phyloP scores from a whole-genome alignment of 2,113 vertebrate species.

The Noturus placidus region DNA sequence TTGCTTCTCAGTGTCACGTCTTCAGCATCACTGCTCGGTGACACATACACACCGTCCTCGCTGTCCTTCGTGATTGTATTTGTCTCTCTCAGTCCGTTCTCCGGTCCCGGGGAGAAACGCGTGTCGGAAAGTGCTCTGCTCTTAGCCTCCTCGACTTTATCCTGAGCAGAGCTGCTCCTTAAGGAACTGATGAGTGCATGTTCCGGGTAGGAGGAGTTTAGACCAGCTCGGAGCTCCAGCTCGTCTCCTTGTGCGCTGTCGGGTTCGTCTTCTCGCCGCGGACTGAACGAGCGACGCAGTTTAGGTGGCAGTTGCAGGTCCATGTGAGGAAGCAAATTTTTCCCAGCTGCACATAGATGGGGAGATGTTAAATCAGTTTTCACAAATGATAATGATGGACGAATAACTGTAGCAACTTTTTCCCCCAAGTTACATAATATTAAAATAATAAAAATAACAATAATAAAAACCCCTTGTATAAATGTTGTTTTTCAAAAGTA shows the following conservation, averaged over 20 bases:
- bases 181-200: slow-evolving; percentile 20
- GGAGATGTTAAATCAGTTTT: neutral
- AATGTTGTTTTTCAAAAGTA: neutral
- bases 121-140: slow-evolving; percentile 67
- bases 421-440: neutral
- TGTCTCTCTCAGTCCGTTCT: slow-evolving; percentile 71
- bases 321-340: slow-evolving; percentile 36
- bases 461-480: too few relatives aligned
- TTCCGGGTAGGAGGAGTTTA: slow-evolving; percentile 3
- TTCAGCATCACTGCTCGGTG: slow-evolving; percentile 84
- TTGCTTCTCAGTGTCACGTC: slow-evolving; percentile 85
- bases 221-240: slow-evolving; percentile 38
- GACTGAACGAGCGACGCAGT: slow-evolving; percentile 70
- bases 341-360: slow-evolving; percentile 27
- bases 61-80: slow-evolving; percentile 75
- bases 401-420: neutral
- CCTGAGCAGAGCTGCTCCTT: slow-evolving; percentile 11
- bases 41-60: slow-evolving; percentile 82
- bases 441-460: too few relatives aligned
- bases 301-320: slow-evolving; percentile 80
- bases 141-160: slow-evolving; percentile 66
- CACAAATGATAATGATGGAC: neutral
- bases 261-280: slow-evolving; percentile 43
- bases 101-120: slow-evolving; percentile 69
- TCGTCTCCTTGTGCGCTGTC: neutral